These are phyloP conservation scores for Heliothis peltigera DNA, from an alignment of 2,888 invertebrate species.

Conservation along the genomic window DNA sequence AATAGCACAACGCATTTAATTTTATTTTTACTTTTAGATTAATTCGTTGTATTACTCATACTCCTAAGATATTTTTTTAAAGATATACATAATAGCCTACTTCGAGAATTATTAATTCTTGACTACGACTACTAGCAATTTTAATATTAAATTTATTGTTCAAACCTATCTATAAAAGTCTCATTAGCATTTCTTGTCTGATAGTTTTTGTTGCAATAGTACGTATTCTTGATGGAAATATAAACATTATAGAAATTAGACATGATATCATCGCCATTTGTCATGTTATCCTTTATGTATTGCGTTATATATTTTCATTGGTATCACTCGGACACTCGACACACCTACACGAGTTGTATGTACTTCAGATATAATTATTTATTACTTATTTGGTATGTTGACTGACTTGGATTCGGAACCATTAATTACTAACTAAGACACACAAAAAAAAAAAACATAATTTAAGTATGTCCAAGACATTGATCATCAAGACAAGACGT, in stretches of 20 bases:
- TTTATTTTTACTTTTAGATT: no score
- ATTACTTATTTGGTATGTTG: background rate
- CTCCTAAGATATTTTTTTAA: background rate
- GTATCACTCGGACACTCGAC: background rate
- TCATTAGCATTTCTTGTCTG: constrained; percentile 45
- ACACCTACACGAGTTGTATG: background rate
- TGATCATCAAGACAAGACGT: no score
- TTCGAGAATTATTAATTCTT: constrained; percentile 11
- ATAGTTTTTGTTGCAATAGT: constrained; percentile 41
- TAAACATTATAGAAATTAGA: constrained; percentile 58
- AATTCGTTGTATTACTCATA: constrained; percentile 7
- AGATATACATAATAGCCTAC: no score
- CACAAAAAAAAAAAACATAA: no score
- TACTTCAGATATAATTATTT: background rate
- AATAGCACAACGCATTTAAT: background rate
- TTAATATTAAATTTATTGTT: constrained; percentile 20
- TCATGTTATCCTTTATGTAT: constrained; percentile 42
- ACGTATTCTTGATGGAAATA: constrained; percentile 43
- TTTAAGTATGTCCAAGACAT: no score
- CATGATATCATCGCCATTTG: constrained; percentile 62
- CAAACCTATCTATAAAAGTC: constrained; percentile 25
- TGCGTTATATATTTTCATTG: constrained; percentile 32
- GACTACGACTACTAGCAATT: constrained; percentile 28
- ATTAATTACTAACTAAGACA: no score
- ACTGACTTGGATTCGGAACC: background rate